These are phyloP conservation scores for Acanthopleura granulata DNA, from an alignment of 2,888 invertebrate genomes.

Conservation along the genomic window DNA sequence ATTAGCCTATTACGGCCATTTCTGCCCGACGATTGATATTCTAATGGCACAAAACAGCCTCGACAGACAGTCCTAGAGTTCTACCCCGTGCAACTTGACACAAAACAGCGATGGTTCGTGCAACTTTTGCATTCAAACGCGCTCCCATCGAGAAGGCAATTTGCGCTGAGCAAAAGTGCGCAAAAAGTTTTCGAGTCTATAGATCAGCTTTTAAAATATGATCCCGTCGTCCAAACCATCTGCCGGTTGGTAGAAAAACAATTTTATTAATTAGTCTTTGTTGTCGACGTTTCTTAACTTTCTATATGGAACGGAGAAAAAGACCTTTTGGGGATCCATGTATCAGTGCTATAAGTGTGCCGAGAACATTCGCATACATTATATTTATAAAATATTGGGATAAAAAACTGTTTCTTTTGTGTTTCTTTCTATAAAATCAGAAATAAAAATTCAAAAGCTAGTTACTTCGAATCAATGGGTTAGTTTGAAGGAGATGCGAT, in stretches of 20 bases:
- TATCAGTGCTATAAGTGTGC: not conserved
- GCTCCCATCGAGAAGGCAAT: not conserved
- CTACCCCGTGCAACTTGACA: slow-evolving; percentile 38
- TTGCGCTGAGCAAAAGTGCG: slow-evolving; percentile 35
- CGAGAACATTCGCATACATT: too few relatives aligned
- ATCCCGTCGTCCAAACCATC: slow-evolving; percentile 38
- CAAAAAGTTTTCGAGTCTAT: slow-evolving; percentile 39
- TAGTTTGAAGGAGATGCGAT: not conserved
- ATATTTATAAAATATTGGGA: too few relatives aligned
- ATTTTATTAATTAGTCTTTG: slow-evolving; percentile 56
- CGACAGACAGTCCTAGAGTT: not conserved
- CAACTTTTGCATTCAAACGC: slow-evolving; percentile 32
- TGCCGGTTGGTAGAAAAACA: slow-evolving; percentile 51
- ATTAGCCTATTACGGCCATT: slow-evolving; percentile 35
- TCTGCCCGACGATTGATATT: slow-evolving; percentile 34
- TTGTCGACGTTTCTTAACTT: slow-evolving; percentile 52
- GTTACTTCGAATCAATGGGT: not conserved
- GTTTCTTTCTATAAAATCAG: too few relatives aligned
- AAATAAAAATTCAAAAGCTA: slow-evolving; percentile 6
- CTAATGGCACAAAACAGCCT: slow-evolving; percentile 24
- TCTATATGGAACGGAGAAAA: slow-evolving; percentile 49
- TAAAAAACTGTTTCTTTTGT: too few relatives aligned
- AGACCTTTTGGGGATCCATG: slow-evolving; percentile 27
- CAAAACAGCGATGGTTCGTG: slow-evolving; percentile 36
- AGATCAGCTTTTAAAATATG: slow-evolving; percentile 26